Evolutionary conservation across 2,888 invertebrate species (phyloP), one percentile per base, ranked within the genome.

Genomic region (Andrena bucephala): DNA sequence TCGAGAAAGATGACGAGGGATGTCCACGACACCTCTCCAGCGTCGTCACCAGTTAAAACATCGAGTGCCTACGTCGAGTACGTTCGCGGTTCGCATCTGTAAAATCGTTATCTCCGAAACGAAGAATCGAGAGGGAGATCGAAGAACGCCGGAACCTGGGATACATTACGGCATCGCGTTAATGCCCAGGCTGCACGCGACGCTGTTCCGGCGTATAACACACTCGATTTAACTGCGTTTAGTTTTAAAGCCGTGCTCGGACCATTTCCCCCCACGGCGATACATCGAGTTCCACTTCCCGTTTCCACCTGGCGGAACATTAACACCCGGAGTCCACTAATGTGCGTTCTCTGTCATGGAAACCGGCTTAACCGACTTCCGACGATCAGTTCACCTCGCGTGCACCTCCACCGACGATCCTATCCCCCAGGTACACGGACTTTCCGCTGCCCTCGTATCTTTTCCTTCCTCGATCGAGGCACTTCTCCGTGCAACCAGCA

Each of bases 301-400:
- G 75, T 68, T 77, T 74, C 67, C 79, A 77, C 72, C 70, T 77
- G 67, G 65, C 50, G 68, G 60, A 60, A 70, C 87, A 77, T 81
- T 83, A 85, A 74, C 85, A 73, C 73, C 67, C 57, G 20, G 66
- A 29, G 69, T 73, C 77, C 78, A 60, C 81, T 87, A 87, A 88
- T 87, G 89, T 79, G 85, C 83, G 67, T 88, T 83, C 85, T 81
- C 87, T 83, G 87, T 89, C 85, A 31, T 71, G 87, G 71, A 77
- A 85, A 87, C 73, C 72, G 76, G 85, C 85, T 86, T 89, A 85
- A 77, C 75, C 73, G 85, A 76, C 83, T 60, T 68, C 74, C 72
- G 52, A 69, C 80, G 42, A 78, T 81, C 70, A 67, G 60, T 84
- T 75, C 33, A 24, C 57, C 57, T 57, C 57, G 57, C 57, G 20